Base-by-base conservation (phyloP, 1,140 invertebrate species). In the Oncopeltus fasciatus region DNA sequence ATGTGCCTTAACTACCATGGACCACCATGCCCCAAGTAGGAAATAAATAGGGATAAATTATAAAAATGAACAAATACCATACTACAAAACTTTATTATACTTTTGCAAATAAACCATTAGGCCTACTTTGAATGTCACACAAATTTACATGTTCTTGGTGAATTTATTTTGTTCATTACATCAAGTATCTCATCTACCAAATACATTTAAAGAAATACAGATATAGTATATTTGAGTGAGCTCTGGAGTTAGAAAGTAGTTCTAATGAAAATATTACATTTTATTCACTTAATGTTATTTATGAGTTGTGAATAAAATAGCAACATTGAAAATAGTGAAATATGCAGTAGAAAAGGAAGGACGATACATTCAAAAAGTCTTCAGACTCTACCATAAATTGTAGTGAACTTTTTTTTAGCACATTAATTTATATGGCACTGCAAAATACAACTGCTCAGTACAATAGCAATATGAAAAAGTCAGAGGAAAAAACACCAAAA, bases 71-170 rank as follows among this genome's bases (percentile, higher is more conserved):
- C n/a, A 18, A 27, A 26, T 53, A 53, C 26, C 24, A 28, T 64
- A 64, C 64, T 63, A 65, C 61, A 60, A 65, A 59, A 65, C 56
- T 65, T 65, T 65, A 65, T 63, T 26, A 62, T 65, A 65, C 64
- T 63, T 60, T 58, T 63, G 61, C 33, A 62, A 63, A 63, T 63
- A 8, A 58, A 63, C 47, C 44, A 59, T 59, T 65, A 65, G 64
- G 64, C 64, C 64, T 65, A 65, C 56, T 46, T 46, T 59, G 49
- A 65, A 60, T 63, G 44, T 63, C 64, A 59, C 61, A 65, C 56
- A 62, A 61, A 29, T 62, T 44, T 63, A 63, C 53, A 63, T 26
- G 31, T 38, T 24, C 26, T 53, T 53, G 49, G 3, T 57, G 31
- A 8, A 57, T n/a, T 57, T 28, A 57, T 33, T 63, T 59, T 33